phyloP scores from a whole-genome alignment of 2,113 vertebrate genomes.

The Microcebus lehilahytsara region DNA sequence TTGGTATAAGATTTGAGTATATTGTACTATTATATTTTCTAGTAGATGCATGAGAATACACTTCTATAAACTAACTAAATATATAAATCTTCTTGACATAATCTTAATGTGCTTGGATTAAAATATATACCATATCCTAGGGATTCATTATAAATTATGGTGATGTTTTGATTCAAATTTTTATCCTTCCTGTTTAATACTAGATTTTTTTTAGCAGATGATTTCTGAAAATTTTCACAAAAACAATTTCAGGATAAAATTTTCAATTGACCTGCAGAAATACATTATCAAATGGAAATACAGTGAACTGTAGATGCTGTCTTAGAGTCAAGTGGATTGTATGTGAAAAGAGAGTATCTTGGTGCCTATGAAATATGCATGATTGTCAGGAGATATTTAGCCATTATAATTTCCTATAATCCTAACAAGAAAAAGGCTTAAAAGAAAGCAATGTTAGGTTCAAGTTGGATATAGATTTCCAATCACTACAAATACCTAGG shows the following conservation, averaged over 20 bases:
- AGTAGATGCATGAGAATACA: neutral
- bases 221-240: neutral
- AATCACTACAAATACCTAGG: neutral
- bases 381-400: neutral
- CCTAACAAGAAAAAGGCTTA: neutral
- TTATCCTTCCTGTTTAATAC: neutral
- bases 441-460: neutral
- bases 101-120: neutral
- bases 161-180: neutral
- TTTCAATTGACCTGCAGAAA: conserved; percentile 20
- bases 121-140: neutral
- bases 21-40: neutral
- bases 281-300: neutral
- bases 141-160: neutral
- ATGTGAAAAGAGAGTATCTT: neutral
- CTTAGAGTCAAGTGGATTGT: neutral
- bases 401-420: neutral
- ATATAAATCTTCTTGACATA: neutral
- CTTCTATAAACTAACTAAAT: neutral
- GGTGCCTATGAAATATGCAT: neutral
- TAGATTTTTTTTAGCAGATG: neutral
- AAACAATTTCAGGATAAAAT: conserved; percentile 15
- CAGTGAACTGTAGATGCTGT: neutral
- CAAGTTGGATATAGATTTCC: neutral
- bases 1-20: neutral